Evolutionary conservation across 1,140 invertebrate species (phyloP), one percentile per base, ranked within the genome.

Genomic region (Propsilocerus akamusi): DNA sequence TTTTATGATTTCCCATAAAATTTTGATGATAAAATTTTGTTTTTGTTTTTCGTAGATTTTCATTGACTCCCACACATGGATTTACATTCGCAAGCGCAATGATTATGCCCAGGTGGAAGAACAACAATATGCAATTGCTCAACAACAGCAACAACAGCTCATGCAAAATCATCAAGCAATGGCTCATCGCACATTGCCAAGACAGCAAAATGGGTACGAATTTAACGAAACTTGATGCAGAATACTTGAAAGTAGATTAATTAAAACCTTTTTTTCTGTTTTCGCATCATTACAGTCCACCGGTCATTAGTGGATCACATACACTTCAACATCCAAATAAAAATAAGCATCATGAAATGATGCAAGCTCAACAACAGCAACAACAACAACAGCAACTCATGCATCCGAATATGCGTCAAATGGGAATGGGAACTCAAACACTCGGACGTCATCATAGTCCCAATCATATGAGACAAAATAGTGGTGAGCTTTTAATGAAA

Each of bases 61-160:
- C 46, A 25, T 94, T 23, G 89, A 93, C 59, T 94, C 89, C 17
- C 89, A 94, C 59, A 91, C 89, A 1, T 96, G 91, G 91, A 94
- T 95, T 59, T 93, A 94, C 61, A 91, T 94, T 57, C 79, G 88
- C 62, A 91, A 89, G 64, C 51, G 59, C 5, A 63, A 62, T 32
- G 64, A 65, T 48, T 65, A 67, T 46, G 61, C 62, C 22, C 60
- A 65, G 53, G 62, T 65, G 25, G 63, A 66, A 46, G 62, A 63
- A 47, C 61, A 63, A 25, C 64, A 66, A 30, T 63, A 64, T 12
- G 64, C 63, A 5, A 25, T 48, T 48, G 26, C 47, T 24, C 47
- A 26, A 48, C 47, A 26, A n/a, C 26, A 28, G 12, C 47, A 28
- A 48, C 62, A 66, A 56, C 62, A 61, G 50, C 59, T 60, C 4